Base-by-base conservation (phyloP, 2,113 vertebrate species). In the Tautogolabrus adspersus region DNA sequence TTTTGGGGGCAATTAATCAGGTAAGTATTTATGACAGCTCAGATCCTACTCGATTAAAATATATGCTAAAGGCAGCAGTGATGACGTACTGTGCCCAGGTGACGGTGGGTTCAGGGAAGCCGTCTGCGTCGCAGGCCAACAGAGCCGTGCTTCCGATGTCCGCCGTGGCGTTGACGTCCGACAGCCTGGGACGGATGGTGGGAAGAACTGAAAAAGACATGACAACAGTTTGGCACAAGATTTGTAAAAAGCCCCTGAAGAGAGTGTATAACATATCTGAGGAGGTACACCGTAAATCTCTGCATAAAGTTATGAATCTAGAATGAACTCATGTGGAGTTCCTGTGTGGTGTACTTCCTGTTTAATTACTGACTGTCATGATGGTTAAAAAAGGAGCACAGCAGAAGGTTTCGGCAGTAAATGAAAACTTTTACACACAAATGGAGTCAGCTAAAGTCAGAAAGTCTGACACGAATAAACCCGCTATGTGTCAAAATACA, bases 71-170 rank as follows among this genome's bases (percentile, higher is more conserved):
- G 16, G 10, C 22, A 18, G 10, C 8, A 8, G 23, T 1, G 26
- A 23, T 8, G 58, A 82, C 96, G 87, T 96, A 99, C 98, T 96
- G 96, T 10, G 94, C 91, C 98, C 98, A 99, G 15, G 95, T 97
- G 84, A 99, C 94, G 0, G 92, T 94, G 87, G 98, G 98, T 80
- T 99, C 96, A 1, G 98, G 98, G 81, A 96, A 99, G 49, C 98
- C 98, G 0, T 98, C 97, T 0, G 97, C 97, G 3, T 98, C 96
- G 0, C 98, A 99, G n/a, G 96, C 95, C 88, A 99, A 77, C 79
- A 95, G 93, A 63, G 96, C 96, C 0, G 96, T 92, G 87, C 93
- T 94, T 23, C 94, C 92, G 37, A 96, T 91, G 86, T 96, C 97
- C 11, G 97, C 98, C 0, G 98, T 99, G 57, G 97, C 96, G 8